Conservation (phyloP, 2,888 invertebrate genomes). For the Diogma glabrata region DNA sequence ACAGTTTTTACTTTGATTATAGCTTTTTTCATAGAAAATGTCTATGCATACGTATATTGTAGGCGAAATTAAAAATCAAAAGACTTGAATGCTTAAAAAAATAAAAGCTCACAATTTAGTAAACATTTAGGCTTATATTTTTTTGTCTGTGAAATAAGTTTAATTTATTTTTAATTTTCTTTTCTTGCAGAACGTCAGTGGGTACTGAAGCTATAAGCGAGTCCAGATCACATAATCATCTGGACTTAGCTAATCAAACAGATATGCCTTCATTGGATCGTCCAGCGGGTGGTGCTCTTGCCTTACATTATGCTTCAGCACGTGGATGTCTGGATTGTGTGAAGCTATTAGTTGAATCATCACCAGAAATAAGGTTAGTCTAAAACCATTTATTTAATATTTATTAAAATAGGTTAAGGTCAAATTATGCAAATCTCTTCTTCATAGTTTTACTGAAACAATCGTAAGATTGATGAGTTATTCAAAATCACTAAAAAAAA, state of each 20-base stretch:
- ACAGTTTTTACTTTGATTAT: too few species aligned
- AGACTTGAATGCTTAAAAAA: too few species aligned
- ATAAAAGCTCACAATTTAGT: too few species aligned
- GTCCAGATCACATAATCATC: slow-evolving; percentile 33
- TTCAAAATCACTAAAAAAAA: too few species aligned
- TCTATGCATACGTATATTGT: too few species aligned
- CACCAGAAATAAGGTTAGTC: slow-evolving; percentile 63
- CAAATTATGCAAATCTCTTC: background rate
- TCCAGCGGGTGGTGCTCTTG: slow-evolving; percentile 53
- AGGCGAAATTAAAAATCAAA: too few species aligned
- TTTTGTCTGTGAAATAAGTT: background rate
- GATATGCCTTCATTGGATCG: slow-evolving; percentile 34
- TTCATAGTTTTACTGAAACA: background rate
- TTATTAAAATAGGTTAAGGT: background rate
- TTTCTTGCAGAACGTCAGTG: slow-evolving; percentile 28
- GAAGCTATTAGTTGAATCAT: slow-evolving; percentile 63
- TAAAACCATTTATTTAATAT: background rate
- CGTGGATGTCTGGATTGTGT: slow-evolving; percentile 79
- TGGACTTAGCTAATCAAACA: slow-evolving; percentile 30
- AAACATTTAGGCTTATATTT: too few species aligned
- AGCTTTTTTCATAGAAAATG: too few species aligned
- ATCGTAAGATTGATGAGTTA: too few species aligned
- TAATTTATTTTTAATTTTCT: background rate
- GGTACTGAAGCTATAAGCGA: slow-evolving; percentile 28
- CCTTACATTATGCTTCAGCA: slow-evolving; percentile 79